These are phyloP conservation scores for Pteronura brasiliensis DNA, from an alignment of 2,113 vertebrate genomes.

Conservation along the genomic window DNA sequence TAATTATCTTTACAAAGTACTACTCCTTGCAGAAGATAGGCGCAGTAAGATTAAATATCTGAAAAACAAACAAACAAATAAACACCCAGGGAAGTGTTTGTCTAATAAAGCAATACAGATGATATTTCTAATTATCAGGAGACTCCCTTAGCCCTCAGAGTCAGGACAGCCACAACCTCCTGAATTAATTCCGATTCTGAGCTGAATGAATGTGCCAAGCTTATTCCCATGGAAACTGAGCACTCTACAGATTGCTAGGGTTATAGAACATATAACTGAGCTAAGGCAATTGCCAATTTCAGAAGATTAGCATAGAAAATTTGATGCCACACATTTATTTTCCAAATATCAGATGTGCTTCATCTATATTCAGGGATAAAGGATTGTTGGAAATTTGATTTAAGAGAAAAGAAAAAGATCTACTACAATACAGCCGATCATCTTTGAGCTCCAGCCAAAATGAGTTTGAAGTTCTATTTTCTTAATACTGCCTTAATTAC, in stretches of 20 bases:
- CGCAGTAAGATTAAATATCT: neutral
- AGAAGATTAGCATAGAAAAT: conserved; percentile 54
- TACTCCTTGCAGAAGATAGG: neutral
- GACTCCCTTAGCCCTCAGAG: neutral
- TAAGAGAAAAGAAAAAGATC: conserved; percentile 33
- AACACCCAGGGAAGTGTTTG: neutral
- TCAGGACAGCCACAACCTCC: neutral
- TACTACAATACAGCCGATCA: neutral
- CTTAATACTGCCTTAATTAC: conserved; percentile 56
- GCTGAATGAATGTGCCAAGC: conserved; percentile 22
- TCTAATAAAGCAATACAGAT: neutral
- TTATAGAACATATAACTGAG: conserved; percentile 38
- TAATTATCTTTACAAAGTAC: neutral
- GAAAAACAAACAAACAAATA: neutral
- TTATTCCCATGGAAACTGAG: conserved; percentile 61
- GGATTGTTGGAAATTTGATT: conserved; percentile 51
- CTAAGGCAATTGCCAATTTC: conserved; percentile 59
- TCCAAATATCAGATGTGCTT: conserved; percentile 38
- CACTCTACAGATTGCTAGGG: conserved; percentile 28
- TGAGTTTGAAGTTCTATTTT: conserved; percentile 32
- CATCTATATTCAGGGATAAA: conserved; percentile 52
- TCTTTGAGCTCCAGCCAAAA: conserved; percentile 32
- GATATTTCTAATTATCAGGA: conserved; percentile 48
- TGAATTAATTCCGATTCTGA: conserved; percentile 31
- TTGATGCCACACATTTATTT: conserved; percentile 60